Base-by-base conservation (phyloP, 2,888 invertebrate species). In the Agrilus cyanescens region DNA sequence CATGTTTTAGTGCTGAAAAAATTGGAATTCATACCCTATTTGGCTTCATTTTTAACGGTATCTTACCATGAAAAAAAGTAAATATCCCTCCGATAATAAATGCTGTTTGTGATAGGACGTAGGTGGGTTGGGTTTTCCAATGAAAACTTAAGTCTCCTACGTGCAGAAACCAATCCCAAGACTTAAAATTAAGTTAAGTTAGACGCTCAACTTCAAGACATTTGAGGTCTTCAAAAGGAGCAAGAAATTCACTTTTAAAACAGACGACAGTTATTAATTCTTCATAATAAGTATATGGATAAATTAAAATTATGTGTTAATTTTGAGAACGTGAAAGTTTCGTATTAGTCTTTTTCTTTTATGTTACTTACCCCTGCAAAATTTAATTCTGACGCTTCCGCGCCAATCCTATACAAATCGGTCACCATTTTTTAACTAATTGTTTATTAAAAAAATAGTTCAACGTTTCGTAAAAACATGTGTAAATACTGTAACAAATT, bases 51-150 rank as follows among this genome's bases (percentile, higher is more conserved):
- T 32, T 8, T 2, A 6, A 32, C 10, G 10, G 14, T 20, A 7
- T 20, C 64, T 65, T 71, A 82, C 83, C 79, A 62, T 86, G 85
- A 38, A 75, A 48, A 3, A 85, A 65, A 1, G 84, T 85, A 30
- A 80, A 51, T 1, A 78, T 36, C 8, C 77, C 80, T 5, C 81
- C 76, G 5, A 79, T 52, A 32, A 80, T 54, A 60, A 71, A 80
- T 1, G 74, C 67, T 5, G 71, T 60, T 57, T 85, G 85, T 6
- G 76, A 72, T 38, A 80, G 64, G 38, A 85, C 51, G 58, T 75
- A 81, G 2, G 80, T 76, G 13, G 82, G 78, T 63, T 85, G 78
- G 12, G 79, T 73, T 48, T 70, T 68, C 76, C 78, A 79, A 41
- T 78, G 62, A 37, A 71, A 67, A 15, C 61, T 53, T 4, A 78